Conservation (phyloP, 2,888 invertebrate species). For the Acanthoscelides obtectus region DNA sequence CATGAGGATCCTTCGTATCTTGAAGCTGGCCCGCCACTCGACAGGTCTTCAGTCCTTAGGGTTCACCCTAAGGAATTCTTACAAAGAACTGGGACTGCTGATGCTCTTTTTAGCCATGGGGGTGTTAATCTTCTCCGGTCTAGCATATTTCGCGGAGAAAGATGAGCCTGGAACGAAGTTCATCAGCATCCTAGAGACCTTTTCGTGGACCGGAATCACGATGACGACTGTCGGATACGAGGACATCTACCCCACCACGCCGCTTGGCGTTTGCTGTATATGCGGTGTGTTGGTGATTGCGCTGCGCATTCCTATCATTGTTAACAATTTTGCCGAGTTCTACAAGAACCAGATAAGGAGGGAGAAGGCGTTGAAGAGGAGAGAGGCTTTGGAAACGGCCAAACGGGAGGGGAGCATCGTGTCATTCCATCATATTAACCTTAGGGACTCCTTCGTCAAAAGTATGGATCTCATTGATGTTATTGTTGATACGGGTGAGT, state of each 20-base stretch:
- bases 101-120: constrained; percentile 99
- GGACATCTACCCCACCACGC: constrained; percentile 95
- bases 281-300: constrained; percentile 99
- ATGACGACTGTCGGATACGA: constrained; percentile 99
- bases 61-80: constrained; percentile 96
- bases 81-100: constrained; percentile 96
- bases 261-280: constrained; percentile 99
- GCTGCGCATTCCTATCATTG: constrained; percentile 99
- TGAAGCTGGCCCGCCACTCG: constrained; percentile 96
- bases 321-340: constrained; percentile 99
- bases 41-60: constrained; percentile 97
- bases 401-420: constrained; percentile 97
- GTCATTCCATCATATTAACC: constrained; percentile 95
- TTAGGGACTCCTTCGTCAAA: constrained; percentile 96
- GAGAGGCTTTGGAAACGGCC: constrained; percentile 95
- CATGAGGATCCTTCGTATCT: constrained; percentile 92
- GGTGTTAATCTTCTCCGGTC: constrained; percentile 96
- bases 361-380: constrained; percentile 95
- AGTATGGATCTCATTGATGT: constrained; percentile 98
- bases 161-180: constrained; percentile 95
- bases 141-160: constrained; percentile 99
- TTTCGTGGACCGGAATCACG: constrained; percentile 99
- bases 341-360: constrained; percentile 99
- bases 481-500: constrained; percentile 93
- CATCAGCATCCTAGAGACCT: constrained; percentile 98